Base-by-base conservation (phyloP, 2,113 vertebrate species). In the Tyrannus savana region DNA sequence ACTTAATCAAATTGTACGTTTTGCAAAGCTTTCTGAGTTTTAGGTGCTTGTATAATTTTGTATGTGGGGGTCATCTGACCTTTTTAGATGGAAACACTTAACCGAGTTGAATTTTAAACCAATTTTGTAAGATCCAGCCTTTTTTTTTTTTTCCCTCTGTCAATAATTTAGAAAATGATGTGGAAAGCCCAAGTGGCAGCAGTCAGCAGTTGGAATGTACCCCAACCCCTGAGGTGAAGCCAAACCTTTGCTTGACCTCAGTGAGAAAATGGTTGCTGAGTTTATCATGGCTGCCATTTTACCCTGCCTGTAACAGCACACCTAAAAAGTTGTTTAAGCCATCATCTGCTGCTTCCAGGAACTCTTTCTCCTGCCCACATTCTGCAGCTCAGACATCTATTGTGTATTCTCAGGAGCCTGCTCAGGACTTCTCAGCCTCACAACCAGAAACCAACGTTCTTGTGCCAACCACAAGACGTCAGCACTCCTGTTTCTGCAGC, bases 401-500 rank as follows among this genome's bases (percentile, higher is more conserved):
- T 71, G 46, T 74, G 19, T 52, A 30, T 50, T 42, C 31, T 82
- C 55, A 59, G 86, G 79, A 88, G n/a, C 35, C 63, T 64, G 62
- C 49, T 46, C 21, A 39, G 56, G 49, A 44, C 49, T 52, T 49
- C 35, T 39, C 33, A 72, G 62, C 55, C 47, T n/a, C 68, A 17
- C 18, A 46, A 28, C 33, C 60, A 73, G 41, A 60, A 78, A 68
- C 21, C 50, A 59, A 14, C 0, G 1, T 64, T 80, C 52, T 27
- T 28, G 7, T 76, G 44, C 46, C 27, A 55, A 63, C 31, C 28
- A 30, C 1, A 4, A 55, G 46, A 67, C 3, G 3, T 27, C 44
- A 53, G 0, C 1, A 1, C 6, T 67, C 12, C 19, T 33, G 8
- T 46, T 71, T 11, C 50, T 72, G 17, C 0, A 0, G 14, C 58